Evolutionary conservation across 2,888 invertebrate species (phyloP).

Genomic region (Rotaria macrura): DNA sequence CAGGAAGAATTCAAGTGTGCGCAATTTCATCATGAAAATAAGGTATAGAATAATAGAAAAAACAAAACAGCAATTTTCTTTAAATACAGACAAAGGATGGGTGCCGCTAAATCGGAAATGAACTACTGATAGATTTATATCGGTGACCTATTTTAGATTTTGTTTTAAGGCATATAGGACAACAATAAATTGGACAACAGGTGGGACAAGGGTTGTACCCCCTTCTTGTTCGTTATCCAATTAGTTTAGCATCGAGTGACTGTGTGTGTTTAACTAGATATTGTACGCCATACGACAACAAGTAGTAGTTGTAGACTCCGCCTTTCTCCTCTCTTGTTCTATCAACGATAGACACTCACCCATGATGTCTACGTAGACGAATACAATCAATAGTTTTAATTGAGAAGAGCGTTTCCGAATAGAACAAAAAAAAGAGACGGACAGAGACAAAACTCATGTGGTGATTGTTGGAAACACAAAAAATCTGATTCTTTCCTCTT

Average conservation of each 20-base stretch:
- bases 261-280: neutral
- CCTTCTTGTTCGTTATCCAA: conserved; percentile 16
- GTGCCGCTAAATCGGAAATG: neutral
- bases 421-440: neutral
- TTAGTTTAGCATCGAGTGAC: conserved; percentile 5
- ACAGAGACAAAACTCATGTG: neutral
- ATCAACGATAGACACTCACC: neutral
- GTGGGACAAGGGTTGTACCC: neutral
- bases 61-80: neutral
- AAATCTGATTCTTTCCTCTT: neutral
- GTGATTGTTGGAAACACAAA: neutral
- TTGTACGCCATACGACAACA: neutral
- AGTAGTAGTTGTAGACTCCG: neutral
- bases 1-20: conserved; percentile 3
- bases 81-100: neutral
- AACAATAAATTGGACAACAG: neutral
- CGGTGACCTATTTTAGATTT: neutral
- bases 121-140: neutral
- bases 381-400: conserved; percentile 4
- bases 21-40: neutral
- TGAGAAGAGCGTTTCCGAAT: neutral
- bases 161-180: neutral
- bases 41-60: conserved; percentile 4
- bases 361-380: neutral
- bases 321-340: neutral